phyloP scores from a whole-genome alignment of 2,797 vertebrate species.

The Sorex maritimensis region DNA sequence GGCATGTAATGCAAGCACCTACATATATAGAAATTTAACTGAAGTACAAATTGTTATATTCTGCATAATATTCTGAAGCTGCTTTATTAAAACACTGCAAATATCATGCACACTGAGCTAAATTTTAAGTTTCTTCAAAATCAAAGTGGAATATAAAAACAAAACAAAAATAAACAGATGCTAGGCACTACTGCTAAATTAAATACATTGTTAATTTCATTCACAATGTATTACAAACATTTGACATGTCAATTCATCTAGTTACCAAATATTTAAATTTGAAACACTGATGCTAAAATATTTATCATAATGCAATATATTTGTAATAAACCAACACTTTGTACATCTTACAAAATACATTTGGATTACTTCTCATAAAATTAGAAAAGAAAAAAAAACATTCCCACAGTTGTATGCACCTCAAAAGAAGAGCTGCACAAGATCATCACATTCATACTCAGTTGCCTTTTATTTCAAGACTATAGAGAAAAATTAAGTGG shows the following conservation, averaged over 20 bases:
- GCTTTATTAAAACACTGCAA: background rate
- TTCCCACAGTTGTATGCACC: background rate
- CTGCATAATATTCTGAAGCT: background rate
- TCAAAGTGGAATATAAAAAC: conserved; percentile 20
- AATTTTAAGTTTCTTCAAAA: conserved; percentile 8
- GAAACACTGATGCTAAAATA: background rate
- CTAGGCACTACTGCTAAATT: background rate
- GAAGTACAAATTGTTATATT: conserved; percentile 37
- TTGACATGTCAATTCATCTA: conserved; percentile 6
- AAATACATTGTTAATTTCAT: background rate
- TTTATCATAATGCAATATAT: background rate
- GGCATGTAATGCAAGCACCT: background rate
- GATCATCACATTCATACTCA: background rate
- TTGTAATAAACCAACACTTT: background rate
- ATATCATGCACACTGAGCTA: background rate
- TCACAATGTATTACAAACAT: conserved; percentile 1
- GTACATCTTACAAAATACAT: background rate
- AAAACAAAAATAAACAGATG: background rate
- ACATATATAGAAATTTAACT: conserved; percentile 49
- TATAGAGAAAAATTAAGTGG: background rate
- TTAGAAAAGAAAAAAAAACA: background rate
- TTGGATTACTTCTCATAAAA: conserved; percentile 9
- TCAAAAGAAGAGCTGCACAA: conserved; percentile 2
- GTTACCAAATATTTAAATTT: background rate
- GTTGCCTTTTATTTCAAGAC: conserved; percentile 34